Percentiles rank a stretch among this genome's conserved stretches.
These are phyloP conservation scores for Prolemur simus DNA, from an alignment of 2,113 vertebrate genomes.

Conservation along the genomic window DNA sequence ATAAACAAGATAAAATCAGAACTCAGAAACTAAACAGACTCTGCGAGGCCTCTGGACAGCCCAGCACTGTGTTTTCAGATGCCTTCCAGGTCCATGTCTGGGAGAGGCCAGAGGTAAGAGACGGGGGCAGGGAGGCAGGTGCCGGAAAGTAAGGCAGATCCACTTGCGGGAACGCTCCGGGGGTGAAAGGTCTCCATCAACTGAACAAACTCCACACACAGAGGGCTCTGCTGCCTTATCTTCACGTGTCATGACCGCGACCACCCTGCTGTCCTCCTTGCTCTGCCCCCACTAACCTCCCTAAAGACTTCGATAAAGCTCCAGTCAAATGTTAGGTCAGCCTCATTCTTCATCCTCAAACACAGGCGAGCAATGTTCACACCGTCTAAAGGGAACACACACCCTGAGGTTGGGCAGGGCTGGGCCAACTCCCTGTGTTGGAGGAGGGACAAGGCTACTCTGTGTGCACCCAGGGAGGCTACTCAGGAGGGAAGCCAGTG, in stretches of 20 bases:
- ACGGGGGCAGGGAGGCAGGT: background rate
- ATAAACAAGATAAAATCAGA: conserved; percentile 65
- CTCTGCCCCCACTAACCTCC: background rate
- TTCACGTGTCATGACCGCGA: background rate
- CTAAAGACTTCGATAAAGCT: background rate
- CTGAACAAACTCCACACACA: background rate
- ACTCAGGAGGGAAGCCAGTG: background rate
- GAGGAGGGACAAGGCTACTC: background rate
- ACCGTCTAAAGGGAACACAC: background rate
- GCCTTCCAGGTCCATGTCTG: background rate
- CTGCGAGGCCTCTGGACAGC: background rate
- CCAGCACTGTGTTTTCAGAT: conserved; percentile 36
- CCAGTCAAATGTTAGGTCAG: background rate
- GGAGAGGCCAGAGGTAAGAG: conserved; percentile 7
- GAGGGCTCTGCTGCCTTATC: background rate
- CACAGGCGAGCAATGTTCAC: background rate
- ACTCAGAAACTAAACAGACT: conserved; percentile 24
- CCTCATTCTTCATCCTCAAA: background rate
- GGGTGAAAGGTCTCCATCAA: background rate
- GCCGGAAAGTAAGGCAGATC: background rate
- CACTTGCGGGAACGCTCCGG: rapidly evolving
- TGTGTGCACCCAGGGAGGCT: background rate
- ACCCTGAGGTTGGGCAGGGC: background rate
- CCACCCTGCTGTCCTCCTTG: background rate
- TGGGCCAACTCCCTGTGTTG: background rate